These are phyloP conservation scores for Agelaius tricolor DNA, from an alignment of 2,113 vertebrate species.

Conservation along the genomic window DNA sequence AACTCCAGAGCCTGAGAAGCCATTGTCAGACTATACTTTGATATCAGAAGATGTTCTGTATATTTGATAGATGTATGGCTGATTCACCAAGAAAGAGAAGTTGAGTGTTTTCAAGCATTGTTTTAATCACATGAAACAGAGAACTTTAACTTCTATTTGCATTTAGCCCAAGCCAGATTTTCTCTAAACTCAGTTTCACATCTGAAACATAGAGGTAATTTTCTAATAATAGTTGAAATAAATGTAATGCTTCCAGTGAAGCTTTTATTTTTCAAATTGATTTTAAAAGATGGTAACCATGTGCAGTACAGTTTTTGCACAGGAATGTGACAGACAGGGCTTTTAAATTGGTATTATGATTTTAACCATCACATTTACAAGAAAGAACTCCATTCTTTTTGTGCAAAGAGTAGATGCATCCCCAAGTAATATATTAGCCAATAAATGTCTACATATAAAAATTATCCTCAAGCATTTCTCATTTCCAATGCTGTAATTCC, in stretches of 20 bases:
- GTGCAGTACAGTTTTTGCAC: neutral
- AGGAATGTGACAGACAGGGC: neutral
- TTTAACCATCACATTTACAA: neutral
- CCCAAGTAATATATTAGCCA: neutral
- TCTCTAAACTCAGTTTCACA: neutral
- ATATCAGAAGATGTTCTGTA: neutral
- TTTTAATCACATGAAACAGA: neutral
- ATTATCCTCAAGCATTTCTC: neutral
- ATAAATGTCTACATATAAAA: neutral
- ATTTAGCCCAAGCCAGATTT: neutral
- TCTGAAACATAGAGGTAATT: neutral
- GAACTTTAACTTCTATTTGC: neutral
- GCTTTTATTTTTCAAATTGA: neutral
- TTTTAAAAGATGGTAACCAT: neutral
- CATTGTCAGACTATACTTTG: neutral
- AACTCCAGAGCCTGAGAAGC: neutral
- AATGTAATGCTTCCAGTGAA: neutral
- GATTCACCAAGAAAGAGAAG: neutral
- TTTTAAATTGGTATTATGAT: neutral
- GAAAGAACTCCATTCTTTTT: neutral
- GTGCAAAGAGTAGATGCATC: neutral
- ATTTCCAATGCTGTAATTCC: neutral
- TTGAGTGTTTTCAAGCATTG: neutral
- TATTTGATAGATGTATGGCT: neutral
- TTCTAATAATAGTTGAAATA: conserved; percentile 8